Conservation (phyloP, 2,797 vertebrate species). For the Gallinago nigripennis region DNA sequence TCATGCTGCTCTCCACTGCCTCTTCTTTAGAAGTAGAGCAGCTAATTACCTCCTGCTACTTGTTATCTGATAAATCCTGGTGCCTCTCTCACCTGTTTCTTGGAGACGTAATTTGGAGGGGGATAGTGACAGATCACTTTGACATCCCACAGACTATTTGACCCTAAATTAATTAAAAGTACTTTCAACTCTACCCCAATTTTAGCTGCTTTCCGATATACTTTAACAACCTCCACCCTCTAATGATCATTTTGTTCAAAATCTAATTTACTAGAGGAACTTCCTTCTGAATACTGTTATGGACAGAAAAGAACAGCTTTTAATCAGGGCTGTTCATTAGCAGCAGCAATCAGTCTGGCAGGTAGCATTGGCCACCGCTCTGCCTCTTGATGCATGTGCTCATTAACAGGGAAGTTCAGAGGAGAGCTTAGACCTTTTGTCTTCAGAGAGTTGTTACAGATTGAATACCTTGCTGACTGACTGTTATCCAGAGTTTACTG, state of each 20-base stretch:
- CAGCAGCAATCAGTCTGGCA: background rate
- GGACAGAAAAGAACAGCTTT: background rate
- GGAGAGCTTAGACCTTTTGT: background rate
- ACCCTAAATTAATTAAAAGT: conserved; percentile 6
- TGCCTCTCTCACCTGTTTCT: background rate
- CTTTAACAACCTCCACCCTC: background rate
- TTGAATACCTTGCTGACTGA: background rate
- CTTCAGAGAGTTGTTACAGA: background rate
- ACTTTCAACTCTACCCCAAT: background rate
- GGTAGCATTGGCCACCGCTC: background rate
- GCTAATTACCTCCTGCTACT: background rate
- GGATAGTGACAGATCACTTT: background rate
- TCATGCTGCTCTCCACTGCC: background rate
- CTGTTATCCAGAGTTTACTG: background rate
- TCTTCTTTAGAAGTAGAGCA: background rate
- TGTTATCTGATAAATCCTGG: background rate
- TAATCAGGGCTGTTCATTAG: background rate
- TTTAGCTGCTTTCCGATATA: background rate
- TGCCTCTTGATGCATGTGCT: background rate
- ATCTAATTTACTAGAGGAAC: conserved; percentile 6
- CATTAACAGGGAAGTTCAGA: background rate
- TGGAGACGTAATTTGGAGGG: background rate
- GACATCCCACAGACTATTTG: background rate
- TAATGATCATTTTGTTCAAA: background rate
- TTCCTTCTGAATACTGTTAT: background rate